Evolutionary conservation across 1,140 invertebrate genomes (phyloP).

Genomic region (Orussus abietinus): DNA sequence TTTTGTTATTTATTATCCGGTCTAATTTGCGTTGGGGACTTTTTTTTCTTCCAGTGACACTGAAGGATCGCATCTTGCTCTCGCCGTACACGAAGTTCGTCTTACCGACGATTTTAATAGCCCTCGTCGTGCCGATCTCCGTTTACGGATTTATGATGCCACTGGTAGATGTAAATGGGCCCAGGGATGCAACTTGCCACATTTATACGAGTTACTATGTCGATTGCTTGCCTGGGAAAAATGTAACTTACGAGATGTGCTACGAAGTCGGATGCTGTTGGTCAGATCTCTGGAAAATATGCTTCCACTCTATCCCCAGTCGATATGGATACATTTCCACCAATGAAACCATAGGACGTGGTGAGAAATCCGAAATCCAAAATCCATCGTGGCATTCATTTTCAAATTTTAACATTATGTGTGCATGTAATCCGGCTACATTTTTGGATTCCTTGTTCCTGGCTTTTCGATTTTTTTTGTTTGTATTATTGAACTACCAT

Average conservation of each 20-base stretch:
- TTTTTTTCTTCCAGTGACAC: conserved; percentile 12
- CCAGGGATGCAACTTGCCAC: conserved; percentile 16
- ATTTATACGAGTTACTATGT: conserved; percentile 19
- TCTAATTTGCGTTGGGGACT: conserved; percentile 1
- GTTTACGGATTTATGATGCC: conserved; percentile 16
- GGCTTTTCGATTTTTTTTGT: too few species aligned
- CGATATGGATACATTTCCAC: conserved; percentile 19
- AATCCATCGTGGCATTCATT: too few species aligned
- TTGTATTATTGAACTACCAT: too few species aligned
- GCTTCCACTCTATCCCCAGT: conserved; percentile 25
- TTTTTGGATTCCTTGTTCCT: too few species aligned
- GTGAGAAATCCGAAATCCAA: too few species aligned
- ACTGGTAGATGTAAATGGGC: neutral
- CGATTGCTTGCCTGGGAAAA: conserved; percentile 20
- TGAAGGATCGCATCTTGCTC: conserved; percentile 14
- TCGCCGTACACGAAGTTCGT: conserved; percentile 22
- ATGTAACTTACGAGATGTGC: conserved; percentile 14
- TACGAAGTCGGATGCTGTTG: conserved; percentile 23
- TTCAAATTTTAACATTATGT: too few species aligned
- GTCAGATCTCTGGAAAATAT: conserved; percentile 12
- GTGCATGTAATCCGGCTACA: too few species aligned
- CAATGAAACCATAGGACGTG: too few species aligned
- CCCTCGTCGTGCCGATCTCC: conserved; percentile 15
- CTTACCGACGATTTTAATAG: conserved; percentile 18
- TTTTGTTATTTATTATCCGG: neutral